These are phyloP conservation scores for Hypena proboscidalis DNA, from an alignment of 2,888 invertebrate genomes.

Conservation along the genomic window DNA sequence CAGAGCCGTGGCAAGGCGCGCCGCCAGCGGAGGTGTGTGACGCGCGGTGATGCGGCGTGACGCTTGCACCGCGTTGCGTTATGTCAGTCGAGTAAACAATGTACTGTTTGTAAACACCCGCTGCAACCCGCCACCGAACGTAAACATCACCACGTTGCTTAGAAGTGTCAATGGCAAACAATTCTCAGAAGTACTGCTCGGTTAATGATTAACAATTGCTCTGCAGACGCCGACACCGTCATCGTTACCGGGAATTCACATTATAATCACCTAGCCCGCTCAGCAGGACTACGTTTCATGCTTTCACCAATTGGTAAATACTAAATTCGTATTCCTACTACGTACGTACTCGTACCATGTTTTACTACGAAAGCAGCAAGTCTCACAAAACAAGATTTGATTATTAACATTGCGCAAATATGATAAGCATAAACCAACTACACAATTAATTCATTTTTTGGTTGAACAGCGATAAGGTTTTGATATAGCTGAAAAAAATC, in stretches of 20 bases:
- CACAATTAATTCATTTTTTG: constrained; percentile 13
- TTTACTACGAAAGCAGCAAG: constrained; percentile 8
- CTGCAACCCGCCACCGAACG: constrained; percentile 57
- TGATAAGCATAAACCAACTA: constrained; percentile 10
- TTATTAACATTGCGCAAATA: constrained; percentile 23
- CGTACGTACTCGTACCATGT: constrained; percentile 1
- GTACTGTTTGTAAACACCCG: constrained; percentile 79
- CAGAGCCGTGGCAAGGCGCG: constrained; percentile 52
- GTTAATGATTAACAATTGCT: constrained; percentile 46
- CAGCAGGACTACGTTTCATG: neutral
- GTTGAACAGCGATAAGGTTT: constrained; percentile 21
- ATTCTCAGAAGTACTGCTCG: constrained; percentile 53
- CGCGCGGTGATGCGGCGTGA: constrained; percentile 54
- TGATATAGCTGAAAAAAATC: neutral
- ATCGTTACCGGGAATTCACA: constrained; percentile 23
- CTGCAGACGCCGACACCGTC: constrained; percentile 17
- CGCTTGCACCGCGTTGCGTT: constrained; percentile 61
- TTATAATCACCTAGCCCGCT: constrained; percentile 10
- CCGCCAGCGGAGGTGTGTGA: constrained; percentile 53
- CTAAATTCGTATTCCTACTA: neutral
- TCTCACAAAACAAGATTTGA: constrained; percentile 10
- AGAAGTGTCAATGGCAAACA: constrained; percentile 65
- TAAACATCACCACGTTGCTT: constrained; percentile 75
- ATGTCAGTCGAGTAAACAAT: constrained; percentile 75
- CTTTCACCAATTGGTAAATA: too few species aligned